These are phyloP conservation scores for Simalia tracyae DNA, from an alignment of 2,797 vertebrate species.

Conservation along the genomic window DNA sequence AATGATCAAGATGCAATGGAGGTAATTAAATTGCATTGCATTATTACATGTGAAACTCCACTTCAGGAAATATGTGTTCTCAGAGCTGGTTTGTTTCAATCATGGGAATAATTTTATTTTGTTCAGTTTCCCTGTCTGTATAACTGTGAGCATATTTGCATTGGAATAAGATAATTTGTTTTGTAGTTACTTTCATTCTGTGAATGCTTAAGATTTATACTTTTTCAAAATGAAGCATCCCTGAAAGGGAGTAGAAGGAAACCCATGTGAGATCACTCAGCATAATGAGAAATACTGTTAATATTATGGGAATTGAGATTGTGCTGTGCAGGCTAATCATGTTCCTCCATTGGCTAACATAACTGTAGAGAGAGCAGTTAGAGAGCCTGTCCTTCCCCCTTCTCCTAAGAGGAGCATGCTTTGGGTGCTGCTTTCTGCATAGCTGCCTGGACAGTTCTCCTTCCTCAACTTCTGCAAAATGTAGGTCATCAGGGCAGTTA, in stretches of 20 bases:
- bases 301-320: neutral
- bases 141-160: neutral
- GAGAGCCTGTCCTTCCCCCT: neutral
- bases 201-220: neutral
- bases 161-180: neutral
- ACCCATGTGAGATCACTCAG: neutral
- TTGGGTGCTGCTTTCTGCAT: neutral
- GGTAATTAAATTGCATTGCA: slow-evolving; percentile 69
- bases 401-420: neutral
- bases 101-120: neutral
- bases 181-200: neutral
- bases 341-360: neutral
- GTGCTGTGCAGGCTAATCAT: neutral
- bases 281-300: neutral
- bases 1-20: slow-evolving; percentile 99
- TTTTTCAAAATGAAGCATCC: neutral
- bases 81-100: neutral
- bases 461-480: neutral
- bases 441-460: neutral
- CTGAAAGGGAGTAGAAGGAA: neutral
- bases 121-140: neutral
- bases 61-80: neutral
- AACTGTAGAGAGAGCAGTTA: neutral
- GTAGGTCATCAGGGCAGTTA: no score
- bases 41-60: neutral